Conservation (phyloP, 2,113 vertebrate genomes). For the Anolis carolinensis region DNA sequence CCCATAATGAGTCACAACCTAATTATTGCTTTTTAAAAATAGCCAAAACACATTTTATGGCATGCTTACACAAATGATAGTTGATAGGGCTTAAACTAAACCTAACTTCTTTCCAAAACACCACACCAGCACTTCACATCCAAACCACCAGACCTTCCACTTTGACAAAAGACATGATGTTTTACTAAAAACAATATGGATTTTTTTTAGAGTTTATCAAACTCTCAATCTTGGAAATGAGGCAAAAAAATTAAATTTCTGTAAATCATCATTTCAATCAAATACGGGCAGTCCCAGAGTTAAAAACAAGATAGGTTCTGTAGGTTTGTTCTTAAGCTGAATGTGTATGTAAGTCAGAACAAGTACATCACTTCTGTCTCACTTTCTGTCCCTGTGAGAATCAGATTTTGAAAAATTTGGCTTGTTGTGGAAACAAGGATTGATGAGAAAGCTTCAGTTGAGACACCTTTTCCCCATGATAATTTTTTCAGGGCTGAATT, state of each 20-base stretch:
- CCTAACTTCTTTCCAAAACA: neutral
- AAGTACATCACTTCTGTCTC: no score
- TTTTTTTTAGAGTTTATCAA: neutral
- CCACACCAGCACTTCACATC: neutral
- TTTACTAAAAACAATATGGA: neutral
- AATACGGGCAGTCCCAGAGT: no score
- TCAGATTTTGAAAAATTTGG: no score
- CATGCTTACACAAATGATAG: neutral
- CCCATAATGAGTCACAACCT: neutral
- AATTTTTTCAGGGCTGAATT: no score
- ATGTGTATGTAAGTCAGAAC: no score
- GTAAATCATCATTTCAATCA: neutral
- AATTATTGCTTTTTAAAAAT: neutral
- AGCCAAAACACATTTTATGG: neutral
- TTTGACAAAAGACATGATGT: neutral
- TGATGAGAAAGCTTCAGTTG: no score
- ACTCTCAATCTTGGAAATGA: neutral
- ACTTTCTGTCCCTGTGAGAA: no score
- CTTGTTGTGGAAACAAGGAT: no score
- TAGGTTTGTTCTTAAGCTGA: no score
- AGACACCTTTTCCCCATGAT: no score
- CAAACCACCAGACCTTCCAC: neutral
- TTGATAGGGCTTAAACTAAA: neutral
- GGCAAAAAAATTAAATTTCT: neutral
- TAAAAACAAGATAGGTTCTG: no score